Evolutionary conservation across 2,888 invertebrate species (phyloP), one percentile per base, ranked within the genome.

Genomic region (Meiosimyza platycephala): DNA sequence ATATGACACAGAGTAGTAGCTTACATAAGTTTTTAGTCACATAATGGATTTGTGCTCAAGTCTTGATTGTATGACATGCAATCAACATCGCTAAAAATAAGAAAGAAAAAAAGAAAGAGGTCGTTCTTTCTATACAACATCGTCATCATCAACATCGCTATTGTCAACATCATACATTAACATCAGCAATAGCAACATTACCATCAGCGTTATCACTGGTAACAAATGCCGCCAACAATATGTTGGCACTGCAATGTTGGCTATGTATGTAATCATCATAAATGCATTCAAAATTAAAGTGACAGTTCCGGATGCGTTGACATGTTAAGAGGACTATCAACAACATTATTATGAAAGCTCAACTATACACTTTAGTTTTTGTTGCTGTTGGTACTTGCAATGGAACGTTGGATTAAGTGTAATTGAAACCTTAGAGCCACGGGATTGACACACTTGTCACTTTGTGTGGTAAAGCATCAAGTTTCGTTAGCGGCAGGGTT

Each of bases 251-350:
- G 9, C 9, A 40, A 22, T 16, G 71, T 22, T 64, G 59, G 52
- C 4, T 22, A n/a, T n/a, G 18, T 33, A 63, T 55, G 63, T 62
- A 70, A 70, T 67, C 55, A 63, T 55, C 50, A 63, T 55, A 63
- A 67, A 52, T 67, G 67, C 59, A 72, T 72, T 60, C 67, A 67
- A 55, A 67, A 54, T 67, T 67, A 11, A 55, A 72, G 67, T 72
- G 62, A 48, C 64, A 65, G 65, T 72, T 74, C 72, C 74, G 72
- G 65, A 60, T 72, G 65, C 72, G 69, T 74, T 72, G 74, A 74
- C 72, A 66, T 69, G 65, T 74, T 59, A 59, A 74, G 69, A 40
- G 62, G n/a, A 15, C 22, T 28, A 16, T 60, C 22, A 50, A 7
- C n/a, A 51, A 22, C 33, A 60, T 51, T 57, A 22, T 52, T 48